A percentile compares a stretch with the other conserved stretches of the same genome.
These are phyloP conservation scores for Orius insidiosus DNA, from an alignment of 1,140 invertebrate species.

Conservation along the genomic window DNA sequence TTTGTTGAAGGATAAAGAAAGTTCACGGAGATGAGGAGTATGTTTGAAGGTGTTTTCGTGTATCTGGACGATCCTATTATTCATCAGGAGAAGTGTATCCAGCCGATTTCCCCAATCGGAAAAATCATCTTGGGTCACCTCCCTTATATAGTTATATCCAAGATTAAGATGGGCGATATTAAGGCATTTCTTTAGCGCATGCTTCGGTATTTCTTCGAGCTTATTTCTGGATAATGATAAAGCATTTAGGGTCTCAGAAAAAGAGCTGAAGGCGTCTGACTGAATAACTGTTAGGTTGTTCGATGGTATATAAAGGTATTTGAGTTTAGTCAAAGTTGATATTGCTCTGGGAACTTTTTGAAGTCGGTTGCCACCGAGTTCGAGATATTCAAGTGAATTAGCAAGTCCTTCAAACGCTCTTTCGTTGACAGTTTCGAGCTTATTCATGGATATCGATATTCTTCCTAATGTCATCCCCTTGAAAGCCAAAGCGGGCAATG, in stretches of 20 bases:
- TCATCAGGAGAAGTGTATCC: slow-evolving; percentile 64
- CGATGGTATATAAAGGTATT: slow-evolving; percentile 66
- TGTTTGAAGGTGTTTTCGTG: slow-evolving; percentile 51
- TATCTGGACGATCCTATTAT: slow-evolving; percentile 63
- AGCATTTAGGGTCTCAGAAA: slow-evolving; percentile 44
- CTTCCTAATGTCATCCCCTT: slow-evolving; percentile 46
- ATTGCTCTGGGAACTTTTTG: slow-evolving; percentile 46
- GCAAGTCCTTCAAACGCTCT: slow-evolving; percentile 51
- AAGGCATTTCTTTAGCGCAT: slow-evolving; percentile 44
- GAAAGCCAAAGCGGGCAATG: slow-evolving; percentile 45
- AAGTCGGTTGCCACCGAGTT: slow-evolving; percentile 64
- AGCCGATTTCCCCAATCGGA: slow-evolving; percentile 52
- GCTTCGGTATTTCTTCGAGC: slow-evolving; percentile 48
- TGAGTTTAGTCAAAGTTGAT: slow-evolving; percentile 38
- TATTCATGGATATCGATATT: slow-evolving; percentile 63
- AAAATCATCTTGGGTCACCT: slow-evolving; percentile 55
- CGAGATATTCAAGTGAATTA: slow-evolving; percentile 58
- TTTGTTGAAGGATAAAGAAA: slow-evolving; percentile 77
- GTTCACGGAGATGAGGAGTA: slow-evolving; percentile 53
- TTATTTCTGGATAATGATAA: slow-evolving; percentile 65
- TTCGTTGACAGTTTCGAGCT: slow-evolving; percentile 43
- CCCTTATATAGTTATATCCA: slow-evolving; percentile 65
- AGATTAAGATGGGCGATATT: slow-evolving; percentile 65
- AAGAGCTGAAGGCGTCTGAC: slow-evolving; percentile 32
- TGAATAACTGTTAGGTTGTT: slow-evolving; percentile 46